Conservation (phyloP, 2,888 invertebrate species). For the Troides aeacus region DNA sequence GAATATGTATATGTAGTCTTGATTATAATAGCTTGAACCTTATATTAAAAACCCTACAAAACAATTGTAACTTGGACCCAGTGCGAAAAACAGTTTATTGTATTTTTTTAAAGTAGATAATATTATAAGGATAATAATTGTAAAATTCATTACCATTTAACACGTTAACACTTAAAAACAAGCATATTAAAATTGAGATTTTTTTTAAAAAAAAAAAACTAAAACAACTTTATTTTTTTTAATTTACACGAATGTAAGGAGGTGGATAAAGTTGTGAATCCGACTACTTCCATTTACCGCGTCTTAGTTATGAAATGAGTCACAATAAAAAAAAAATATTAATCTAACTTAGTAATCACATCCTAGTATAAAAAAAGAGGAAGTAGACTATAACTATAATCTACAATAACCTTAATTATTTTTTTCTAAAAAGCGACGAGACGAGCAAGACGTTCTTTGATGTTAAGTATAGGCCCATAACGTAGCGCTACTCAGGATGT, state of each 20-base stretch:
- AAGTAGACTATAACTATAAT: too few species aligned
- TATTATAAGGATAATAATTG: constrained; percentile 8
- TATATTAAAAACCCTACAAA: too few species aligned
- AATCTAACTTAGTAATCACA: too few species aligned
- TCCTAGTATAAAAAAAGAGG: too few species aligned
- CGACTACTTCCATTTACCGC: not conserved
- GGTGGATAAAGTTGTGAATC: not conserved
- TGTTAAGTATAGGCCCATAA: too few species aligned
- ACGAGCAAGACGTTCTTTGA: too few species aligned
- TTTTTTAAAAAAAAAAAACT: not conserved
- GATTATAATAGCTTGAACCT: too few species aligned
- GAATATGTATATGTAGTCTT: too few species aligned
- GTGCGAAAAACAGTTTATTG: constrained; percentile 9
- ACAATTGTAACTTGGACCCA: constrained; percentile 11
- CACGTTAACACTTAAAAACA: constrained; percentile 7
- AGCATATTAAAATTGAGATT: not conserved
- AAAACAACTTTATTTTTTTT: not conserved
- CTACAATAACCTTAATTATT: too few species aligned
- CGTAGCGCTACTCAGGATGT: too few species aligned
- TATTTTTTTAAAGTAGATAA: constrained; percentile 14
- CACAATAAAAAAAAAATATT: not conserved
- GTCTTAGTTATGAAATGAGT: too few species aligned
- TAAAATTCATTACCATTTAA: constrained; percentile 14
- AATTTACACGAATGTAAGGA: not conserved
- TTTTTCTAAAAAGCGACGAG: too few species aligned